Conservation (phyloP, 2,888 invertebrate genomes). For the Melinopterus prodromus region DNA sequence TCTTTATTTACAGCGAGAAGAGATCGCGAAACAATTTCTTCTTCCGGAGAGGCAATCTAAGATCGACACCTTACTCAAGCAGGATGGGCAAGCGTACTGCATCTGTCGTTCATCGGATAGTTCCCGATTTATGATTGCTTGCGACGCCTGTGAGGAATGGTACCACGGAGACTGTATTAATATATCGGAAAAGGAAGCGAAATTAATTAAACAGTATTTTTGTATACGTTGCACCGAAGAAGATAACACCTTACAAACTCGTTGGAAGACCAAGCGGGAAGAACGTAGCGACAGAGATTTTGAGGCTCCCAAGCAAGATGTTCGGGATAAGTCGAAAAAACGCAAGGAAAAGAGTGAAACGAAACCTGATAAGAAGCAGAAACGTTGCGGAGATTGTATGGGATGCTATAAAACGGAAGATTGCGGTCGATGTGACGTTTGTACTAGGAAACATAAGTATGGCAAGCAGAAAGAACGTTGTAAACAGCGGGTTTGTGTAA, state of each 20-base stretch:
- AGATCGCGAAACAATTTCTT: conserved; percentile 89
- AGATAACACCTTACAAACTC: conserved; percentile 78
- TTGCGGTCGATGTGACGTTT: conserved; percentile 75
- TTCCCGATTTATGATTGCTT: conserved; percentile 96
- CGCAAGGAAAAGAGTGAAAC: conserved; percentile 54
- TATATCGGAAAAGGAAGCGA: conserved; percentile 92
- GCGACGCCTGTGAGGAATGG: conserved; percentile 98
- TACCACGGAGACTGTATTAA: conserved; percentile 98
- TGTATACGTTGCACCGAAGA: conserved; percentile 87
- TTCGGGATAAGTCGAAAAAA: conserved; percentile 46
- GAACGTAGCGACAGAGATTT: conserved; percentile 40
- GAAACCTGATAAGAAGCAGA: conserved; percentile 60
- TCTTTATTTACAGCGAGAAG: conserved; percentile 73
- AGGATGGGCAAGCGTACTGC: conserved; percentile 93
- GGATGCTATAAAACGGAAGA: conserved; percentile 76
- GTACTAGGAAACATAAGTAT: conserved; percentile 60
- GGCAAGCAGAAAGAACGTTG: conserved; percentile 61
- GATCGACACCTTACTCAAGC: conserved; percentile 85
- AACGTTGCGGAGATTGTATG: conserved; percentile 78
- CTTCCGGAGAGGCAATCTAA: conserved; percentile 90
- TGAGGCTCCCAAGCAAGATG: conserved; percentile 49
- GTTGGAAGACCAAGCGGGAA: conserved; percentile 57
- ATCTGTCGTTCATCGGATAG: conserved; percentile 94
- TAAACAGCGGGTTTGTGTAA: conserved; percentile 63
- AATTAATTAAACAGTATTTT: conserved; percentile 92